Evolutionary conservation across 2,113 vertebrate species (phyloP).

Genomic region (Grallaria varia): DNA sequence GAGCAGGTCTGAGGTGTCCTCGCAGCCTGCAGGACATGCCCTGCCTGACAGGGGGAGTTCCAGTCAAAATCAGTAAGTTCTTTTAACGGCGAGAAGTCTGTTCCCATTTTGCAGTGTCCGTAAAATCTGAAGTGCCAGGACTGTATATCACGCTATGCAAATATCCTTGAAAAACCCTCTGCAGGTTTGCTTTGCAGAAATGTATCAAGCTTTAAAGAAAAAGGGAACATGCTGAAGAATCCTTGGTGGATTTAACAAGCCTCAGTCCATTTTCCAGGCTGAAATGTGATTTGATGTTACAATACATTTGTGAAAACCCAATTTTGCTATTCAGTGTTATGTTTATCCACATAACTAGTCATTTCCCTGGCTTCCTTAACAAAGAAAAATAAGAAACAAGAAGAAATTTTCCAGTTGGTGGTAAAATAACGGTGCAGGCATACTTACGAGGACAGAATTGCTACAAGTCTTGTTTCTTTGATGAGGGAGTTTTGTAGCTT

Average conservation of each 20-base stretch:
- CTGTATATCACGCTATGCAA: not conserved
- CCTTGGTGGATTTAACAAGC: not conserved
- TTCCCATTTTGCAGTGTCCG: not conserved
- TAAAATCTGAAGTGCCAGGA: not conserved
- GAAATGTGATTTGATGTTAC: not conserved
- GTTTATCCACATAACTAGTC: conserved; percentile 5
- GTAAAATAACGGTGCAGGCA: conserved; percentile 52
- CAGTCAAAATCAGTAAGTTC: not conserved
- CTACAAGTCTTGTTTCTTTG: conserved; percentile 45
- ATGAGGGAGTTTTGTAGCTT: conserved; percentile 40
- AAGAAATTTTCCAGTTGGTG: conserved; percentile 26
- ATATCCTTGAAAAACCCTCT: not conserved
- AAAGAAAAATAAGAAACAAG: not conserved
- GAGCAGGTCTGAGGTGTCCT: not conserved
- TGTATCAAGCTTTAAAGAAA: not conserved
- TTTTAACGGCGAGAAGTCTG: not conserved
- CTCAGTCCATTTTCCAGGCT: not conserved
- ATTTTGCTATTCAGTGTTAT: not conserved
- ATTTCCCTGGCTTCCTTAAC: conserved; percentile 25
- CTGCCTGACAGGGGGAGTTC: not conserved
- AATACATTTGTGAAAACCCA: not conserved
- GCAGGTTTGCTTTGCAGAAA: not conserved
- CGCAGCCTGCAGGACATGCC: not conserved
- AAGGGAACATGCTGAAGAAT: not conserved
- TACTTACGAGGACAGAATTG: conserved; percentile 56